These are phyloP conservation scores for Margaritifera margaritifera DNA, from an alignment of 2,888 invertebrate genomes.

Conservation along the genomic window DNA sequence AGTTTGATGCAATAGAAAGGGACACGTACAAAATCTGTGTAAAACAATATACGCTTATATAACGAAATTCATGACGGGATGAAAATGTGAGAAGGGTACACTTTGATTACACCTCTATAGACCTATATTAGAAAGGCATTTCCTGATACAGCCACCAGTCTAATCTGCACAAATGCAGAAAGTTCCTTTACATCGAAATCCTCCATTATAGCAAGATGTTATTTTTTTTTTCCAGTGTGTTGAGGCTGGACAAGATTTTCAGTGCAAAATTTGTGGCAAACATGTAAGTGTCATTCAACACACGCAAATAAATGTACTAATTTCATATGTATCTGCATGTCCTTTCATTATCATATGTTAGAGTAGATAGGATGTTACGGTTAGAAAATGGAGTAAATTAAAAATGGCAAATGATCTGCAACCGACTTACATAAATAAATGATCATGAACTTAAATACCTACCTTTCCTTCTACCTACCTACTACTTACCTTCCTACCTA, in stretches of 20 bases:
- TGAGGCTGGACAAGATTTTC: conserved; percentile 20
- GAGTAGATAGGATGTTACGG: too few species aligned
- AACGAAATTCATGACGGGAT: neutral
- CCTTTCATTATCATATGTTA: neutral
- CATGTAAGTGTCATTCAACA: conserved; percentile 18
- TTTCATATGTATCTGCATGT: neutral
- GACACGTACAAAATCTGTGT: neutral
- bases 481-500: too few species aligned
- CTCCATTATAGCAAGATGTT: neutral
- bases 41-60: neutral
- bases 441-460: too few species aligned
- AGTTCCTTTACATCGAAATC: neutral
- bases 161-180: neutral
- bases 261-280: conserved; percentile 38
- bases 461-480: too few species aligned
- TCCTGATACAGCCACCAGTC: neutral
- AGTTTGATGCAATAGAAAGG: too few species aligned
- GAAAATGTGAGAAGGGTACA: neutral
- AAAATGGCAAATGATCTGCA: too few species aligned
- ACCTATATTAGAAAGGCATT: too few species aligned
- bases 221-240: conserved; percentile 22
- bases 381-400: too few species aligned
- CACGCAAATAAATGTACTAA: neutral
- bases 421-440: too few species aligned
- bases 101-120: neutral